These are phyloP conservation scores for Coilia nasus DNA, from an alignment of 2,797 vertebrate species.

Conservation along the genomic window DNA sequence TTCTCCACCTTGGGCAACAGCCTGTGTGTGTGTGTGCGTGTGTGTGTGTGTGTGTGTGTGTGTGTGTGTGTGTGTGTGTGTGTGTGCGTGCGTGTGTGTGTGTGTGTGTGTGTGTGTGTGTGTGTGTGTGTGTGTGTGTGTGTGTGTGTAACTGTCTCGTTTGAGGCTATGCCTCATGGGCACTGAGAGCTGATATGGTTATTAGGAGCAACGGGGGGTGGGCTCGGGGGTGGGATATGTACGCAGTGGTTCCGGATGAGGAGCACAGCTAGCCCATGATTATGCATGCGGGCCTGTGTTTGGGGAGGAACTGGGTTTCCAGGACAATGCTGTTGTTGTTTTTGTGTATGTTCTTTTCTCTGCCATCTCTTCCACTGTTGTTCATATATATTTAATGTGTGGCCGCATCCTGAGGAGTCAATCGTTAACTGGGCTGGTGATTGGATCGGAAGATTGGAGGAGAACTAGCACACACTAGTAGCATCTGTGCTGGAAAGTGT, in stretches of 20 bases:
- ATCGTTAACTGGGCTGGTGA: neutral
- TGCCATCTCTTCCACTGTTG: neutral
- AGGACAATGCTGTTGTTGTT: slow-evolving; percentile 38
- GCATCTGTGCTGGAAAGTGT: neutral
- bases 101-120: neutral
- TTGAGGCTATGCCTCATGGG: neutral
- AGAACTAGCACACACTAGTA: neutral
- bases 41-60: slow-evolving; percentile 18
- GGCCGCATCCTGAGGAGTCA: neutral
- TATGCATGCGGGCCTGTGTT: neutral
- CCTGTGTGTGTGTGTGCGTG: neutral
- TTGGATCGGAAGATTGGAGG: neutral
- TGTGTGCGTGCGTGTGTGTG: neutral
- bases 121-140: neutral
- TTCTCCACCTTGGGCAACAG: slow-evolving; percentile 45
- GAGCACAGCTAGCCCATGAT: neutral
- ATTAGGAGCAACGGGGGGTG: neutral
- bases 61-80: neutral
- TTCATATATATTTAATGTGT: slow-evolving; percentile 2
- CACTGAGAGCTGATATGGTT: neutral
- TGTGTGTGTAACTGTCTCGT: neutral
- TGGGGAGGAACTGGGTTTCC: slow-evolving; percentile 52
- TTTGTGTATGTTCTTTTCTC: neutral
- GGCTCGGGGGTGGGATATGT: neutral
- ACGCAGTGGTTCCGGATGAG: neutral